Conservation (phyloP, 2,797 vertebrate species). For the Sphenodon punctatus region DNA sequence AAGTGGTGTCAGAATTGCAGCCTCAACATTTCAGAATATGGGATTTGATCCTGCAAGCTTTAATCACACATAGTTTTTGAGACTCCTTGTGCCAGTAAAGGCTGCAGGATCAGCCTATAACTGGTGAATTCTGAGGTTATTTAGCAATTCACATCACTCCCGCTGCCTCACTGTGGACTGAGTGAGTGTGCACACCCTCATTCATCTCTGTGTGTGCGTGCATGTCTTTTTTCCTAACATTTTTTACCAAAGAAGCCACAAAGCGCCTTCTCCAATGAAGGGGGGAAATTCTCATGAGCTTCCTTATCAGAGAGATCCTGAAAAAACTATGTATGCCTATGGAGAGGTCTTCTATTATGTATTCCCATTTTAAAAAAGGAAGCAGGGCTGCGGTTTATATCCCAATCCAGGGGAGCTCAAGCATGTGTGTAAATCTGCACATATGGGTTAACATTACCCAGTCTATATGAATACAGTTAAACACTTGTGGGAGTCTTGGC, state of each 20-base stretch:
- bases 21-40: neutral
- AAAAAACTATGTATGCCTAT: conserved; percentile 2
- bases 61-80: conserved; percentile 1
- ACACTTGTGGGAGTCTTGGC: conserved; percentile 60
- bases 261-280: neutral
- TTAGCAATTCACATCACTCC: neutral
- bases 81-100: conserved; percentile 4
- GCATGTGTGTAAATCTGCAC: neutral
- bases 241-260: neutral
- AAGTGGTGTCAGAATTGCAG: too few relatives aligned
- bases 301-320: neutral
- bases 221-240: neutral
- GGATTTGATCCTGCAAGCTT: neutral
- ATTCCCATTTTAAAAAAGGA: too few relatives aligned
- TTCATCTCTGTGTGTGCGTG: neutral
- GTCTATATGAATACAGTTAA: too few relatives aligned
- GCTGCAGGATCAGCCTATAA: conserved; percentile 12
- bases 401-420: too few relatives aligned
- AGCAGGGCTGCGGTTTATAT: too few relatives aligned
- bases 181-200: neutral
- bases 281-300: neutral
- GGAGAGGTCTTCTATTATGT: conserved; percentile 30
- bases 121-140: neutral
- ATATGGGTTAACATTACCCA: too few relatives aligned
- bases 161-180: conserved; percentile 11